Evolutionary conservation across 92 coral and sea anemone genomes (phyloP).

Genomic region (Pocillopora grandis): DNA sequence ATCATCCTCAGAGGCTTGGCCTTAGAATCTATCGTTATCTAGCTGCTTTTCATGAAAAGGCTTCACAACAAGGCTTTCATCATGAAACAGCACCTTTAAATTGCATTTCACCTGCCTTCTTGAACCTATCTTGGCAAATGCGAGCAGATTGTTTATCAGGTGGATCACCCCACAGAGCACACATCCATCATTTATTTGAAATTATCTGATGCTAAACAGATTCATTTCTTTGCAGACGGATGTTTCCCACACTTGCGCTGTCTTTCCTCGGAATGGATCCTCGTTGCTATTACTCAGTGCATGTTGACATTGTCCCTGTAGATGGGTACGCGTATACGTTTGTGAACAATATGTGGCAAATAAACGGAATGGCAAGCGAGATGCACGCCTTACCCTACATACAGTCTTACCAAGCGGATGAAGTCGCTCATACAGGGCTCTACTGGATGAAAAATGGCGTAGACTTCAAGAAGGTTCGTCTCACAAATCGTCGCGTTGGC

Average conservation of each 20-base stretch:
- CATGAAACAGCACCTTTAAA: slow-evolving; percentile 14
- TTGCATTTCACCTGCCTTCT: slow-evolving; percentile 13
- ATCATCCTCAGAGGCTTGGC: neutral
- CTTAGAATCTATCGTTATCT: neutral
- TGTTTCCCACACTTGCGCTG: slow-evolving; percentile 85
- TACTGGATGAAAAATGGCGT: slow-evolving; percentile 95
- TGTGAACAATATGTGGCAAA: slow-evolving; percentile 81
- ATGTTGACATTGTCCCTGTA: slow-evolving; percentile 75
- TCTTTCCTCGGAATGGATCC: slow-evolving; percentile 84
- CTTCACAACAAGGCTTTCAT: slow-evolving; percentile 14
- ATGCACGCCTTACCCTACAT: slow-evolving; percentile 68
- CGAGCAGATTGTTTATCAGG: slow-evolving; percentile 23
- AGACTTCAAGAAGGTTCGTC: slow-evolving; percentile 82
- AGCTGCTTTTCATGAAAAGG: neutral
- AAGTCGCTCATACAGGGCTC: slow-evolving; percentile 73
- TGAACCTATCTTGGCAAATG: slow-evolving; percentile 16
- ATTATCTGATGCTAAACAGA: slow-evolving; percentile 14
- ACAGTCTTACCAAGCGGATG: slow-evolving; percentile 87
- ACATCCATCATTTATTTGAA: slow-evolving; percentile 21
- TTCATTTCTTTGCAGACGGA: slow-evolving; percentile 63
- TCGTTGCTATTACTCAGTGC: slow-evolving; percentile 62
- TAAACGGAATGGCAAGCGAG: slow-evolving; percentile 81
- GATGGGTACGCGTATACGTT: slow-evolving; percentile 88
- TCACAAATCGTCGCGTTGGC: slow-evolving; percentile 77
- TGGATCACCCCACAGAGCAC: slow-evolving; percentile 11